phyloP scores from a whole-genome alignment of 2,888 invertebrate species.

The Trachelus tabidus region DNA sequence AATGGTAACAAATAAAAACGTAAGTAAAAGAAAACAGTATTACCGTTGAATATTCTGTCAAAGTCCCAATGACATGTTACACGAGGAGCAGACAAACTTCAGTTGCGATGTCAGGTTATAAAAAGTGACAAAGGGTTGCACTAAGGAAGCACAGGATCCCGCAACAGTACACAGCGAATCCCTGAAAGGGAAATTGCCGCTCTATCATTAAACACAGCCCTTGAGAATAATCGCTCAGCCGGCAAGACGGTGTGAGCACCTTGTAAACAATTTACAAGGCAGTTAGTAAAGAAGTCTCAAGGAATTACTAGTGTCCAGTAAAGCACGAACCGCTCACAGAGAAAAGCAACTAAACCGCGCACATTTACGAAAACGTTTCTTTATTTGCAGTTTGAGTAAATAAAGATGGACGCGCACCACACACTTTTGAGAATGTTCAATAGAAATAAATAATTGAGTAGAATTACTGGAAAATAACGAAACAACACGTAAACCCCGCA shows the following conservation, averaged over 20 bases:
- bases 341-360: neutral
- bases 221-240: conserved; percentile 7
- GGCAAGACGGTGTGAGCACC: conserved; percentile 20
- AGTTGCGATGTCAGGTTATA: conserved; percentile 46
- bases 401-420: neutral
- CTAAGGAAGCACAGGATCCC: conserved; percentile 29
- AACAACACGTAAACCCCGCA: conserved; percentile 38
- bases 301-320: neutral
- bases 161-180: conserved; percentile 23
- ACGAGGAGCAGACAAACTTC: conserved; percentile 25
- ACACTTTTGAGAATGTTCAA: neutral
- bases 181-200: conserved; percentile 32
- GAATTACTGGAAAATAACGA: conserved; percentile 38
- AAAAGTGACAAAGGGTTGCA: conserved; percentile 34
- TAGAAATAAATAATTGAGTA: conserved; percentile 42
- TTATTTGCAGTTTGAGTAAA: neutral
- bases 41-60: conserved; percentile 41
- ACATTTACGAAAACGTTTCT: neutral
- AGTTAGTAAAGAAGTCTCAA: neutral
- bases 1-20: neutral
- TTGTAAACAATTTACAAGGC: conserved; percentile 37
- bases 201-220: conserved; percentile 22
- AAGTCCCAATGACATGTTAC: conserved; percentile 43
- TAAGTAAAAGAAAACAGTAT: neutral
- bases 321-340: neutral